Percentiles rank a stretch among this genome's conserved stretches.
Evolutionary conservation across 1,140 invertebrate genomes (phyloP).

Genomic region (Harlomillsia oculata): DNA sequence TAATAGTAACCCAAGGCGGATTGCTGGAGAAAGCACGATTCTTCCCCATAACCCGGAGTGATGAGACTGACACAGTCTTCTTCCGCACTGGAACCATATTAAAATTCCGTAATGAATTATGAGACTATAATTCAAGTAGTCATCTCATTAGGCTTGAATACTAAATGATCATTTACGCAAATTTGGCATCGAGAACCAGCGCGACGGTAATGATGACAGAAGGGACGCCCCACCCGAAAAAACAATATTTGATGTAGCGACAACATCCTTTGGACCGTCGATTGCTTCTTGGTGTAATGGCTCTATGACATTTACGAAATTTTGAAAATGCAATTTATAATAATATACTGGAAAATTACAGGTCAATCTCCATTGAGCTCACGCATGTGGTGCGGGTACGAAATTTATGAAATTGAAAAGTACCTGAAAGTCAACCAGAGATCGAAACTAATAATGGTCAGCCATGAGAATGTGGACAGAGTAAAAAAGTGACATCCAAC

Average conservation of each 20-base stretch:
- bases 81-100: conserved; percentile 3
- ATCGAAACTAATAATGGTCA: conserved; percentile 15
- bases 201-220: neutral
- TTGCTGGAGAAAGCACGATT: neutral
- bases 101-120: no score
- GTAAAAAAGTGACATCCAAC: conserved; percentile 9
- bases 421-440: conserved; percentile 18
- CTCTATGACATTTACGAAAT: neutral
- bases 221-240: conserved; percentile 9
- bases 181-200: neutral
- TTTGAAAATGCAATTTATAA: no score
- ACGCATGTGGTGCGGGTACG: neutral
- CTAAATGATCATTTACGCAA: neutral
- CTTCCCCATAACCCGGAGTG: conserved; percentile 5
- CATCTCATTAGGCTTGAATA: no score
- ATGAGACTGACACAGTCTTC: conserved; percentile 2
- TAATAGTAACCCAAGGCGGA: conserved; percentile 33
- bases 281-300: neutral
- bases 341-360: no score
- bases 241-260: neutral
- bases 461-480: conserved; percentile 17
- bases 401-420: neutral
- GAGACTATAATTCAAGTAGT: no score
- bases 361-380: no score
- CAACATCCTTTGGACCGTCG: conserved; percentile 3